Percentiles rank a stretch among this genome's conserved stretches.
phyloP scores from a whole-genome alignment of 2,113 vertebrate species.

The Mesembrinibis cayennensis region DNA sequence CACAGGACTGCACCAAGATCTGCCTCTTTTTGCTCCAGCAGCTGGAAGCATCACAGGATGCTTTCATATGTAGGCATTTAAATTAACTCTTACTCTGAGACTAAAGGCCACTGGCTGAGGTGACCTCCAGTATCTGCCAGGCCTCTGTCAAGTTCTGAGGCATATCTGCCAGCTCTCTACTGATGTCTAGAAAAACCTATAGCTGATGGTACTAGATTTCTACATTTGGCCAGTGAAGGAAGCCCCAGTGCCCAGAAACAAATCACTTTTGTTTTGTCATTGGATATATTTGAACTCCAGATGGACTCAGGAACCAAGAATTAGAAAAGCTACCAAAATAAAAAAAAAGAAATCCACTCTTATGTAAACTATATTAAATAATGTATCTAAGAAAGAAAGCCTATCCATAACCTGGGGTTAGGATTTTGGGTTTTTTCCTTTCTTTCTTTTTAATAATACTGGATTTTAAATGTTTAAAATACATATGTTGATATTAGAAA shows the following conservation, averaged over 20 bases:
- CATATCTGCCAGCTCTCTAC: neutral
- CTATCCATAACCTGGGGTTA: neutral
- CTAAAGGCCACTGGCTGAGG: neutral
- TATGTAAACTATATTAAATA: neutral
- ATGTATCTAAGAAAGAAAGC: neutral
- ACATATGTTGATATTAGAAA: neutral
- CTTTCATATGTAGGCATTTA: neutral
- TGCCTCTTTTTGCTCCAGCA: neutral
- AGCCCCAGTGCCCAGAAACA: neutral
- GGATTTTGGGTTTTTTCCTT: too few species aligned
- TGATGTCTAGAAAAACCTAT: neutral
- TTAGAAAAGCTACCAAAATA: neutral
- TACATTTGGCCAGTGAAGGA: neutral
- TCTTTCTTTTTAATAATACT: neutral
- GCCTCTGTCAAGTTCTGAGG: neutral
- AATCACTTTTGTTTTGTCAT: neutral
- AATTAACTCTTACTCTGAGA: neutral
- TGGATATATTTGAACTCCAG: neutral
- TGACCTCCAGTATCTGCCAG: neutral
- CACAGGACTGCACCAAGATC: neutral
- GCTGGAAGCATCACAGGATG: neutral
- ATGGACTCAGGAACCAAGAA: neutral
- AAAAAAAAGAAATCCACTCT: neutral
- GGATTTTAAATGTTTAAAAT: neutral
- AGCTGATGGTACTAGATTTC: neutral